A percentile compares a stretch with the other conserved stretches of the same genome.
Evolutionary conservation across 2,797 vertebrate species (phyloP).

Genomic region (Agapornis canus): DNA sequence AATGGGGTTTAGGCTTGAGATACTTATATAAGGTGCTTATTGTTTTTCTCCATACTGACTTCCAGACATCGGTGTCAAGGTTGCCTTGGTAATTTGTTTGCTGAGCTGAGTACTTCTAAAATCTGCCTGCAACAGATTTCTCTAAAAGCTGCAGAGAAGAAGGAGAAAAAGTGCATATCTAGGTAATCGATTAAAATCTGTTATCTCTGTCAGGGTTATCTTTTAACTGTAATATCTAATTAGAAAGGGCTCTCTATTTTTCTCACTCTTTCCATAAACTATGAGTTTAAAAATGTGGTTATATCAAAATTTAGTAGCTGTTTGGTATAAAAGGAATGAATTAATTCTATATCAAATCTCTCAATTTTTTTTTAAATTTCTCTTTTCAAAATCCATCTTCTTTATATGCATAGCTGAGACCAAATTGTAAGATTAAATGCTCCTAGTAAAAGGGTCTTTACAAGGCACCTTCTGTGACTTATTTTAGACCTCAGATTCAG

Average conservation of each 20-base stretch:
- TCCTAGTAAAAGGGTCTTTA: not conserved
- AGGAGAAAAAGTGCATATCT: not conserved
- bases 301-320: not conserved
- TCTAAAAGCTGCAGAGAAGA: not conserved
- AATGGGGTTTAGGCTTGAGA: not conserved
- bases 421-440: not conserved
- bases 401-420: not conserved
- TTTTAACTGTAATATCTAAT: not conserved
- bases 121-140: not conserved
- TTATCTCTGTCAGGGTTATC: not conserved
- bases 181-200: not conserved
- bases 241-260: not conserved
- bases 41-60: not conserved
- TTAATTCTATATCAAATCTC: not conserved
- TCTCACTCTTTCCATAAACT: not conserved
- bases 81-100: conserved; percentile 33
- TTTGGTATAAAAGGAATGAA: not conserved
- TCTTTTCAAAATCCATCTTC: not conserved
- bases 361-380: not conserved
- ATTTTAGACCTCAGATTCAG: not conserved
- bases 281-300: not conserved
- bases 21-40: not conserved
- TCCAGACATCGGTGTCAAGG: not conserved
- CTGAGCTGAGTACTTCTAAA: not conserved
- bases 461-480: not conserved